These are phyloP conservation scores for Drosophila suboccidentalis DNA, from an alignment of 2,888 invertebrate genomes.

Conservation along the genomic window DNA sequence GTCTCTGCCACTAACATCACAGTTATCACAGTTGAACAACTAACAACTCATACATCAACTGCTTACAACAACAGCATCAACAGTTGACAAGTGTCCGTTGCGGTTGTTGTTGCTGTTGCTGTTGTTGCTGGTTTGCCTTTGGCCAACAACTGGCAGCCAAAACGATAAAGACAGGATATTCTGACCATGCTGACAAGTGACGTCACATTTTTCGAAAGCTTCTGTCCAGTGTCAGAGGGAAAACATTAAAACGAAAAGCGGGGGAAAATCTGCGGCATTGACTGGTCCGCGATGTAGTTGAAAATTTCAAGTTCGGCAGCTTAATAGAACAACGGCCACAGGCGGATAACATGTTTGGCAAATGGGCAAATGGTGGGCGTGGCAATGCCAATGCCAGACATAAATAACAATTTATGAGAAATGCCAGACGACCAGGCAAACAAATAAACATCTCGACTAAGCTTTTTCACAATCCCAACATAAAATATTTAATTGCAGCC, in stretches of 20 bases:
- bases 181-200: constrained; percentile 27
- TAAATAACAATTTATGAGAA: constrained; percentile 68
- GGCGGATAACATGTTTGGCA: constrained; percentile 32
- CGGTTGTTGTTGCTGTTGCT: constrained; percentile 38
- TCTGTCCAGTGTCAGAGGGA: background rate
- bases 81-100: constrained; percentile 54
- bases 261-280: constrained; percentile 35
- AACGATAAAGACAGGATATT: constrained; percentile 6
- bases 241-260: background rate
- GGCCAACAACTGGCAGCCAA: constrained; percentile 19
- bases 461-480: constrained; percentile 36
- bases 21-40: constrained; percentile 1
- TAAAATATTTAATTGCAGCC: constrained; percentile 56
- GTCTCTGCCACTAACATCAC: background rate
- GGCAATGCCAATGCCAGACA: constrained; percentile 50
- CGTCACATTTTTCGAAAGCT: constrained; percentile 35
- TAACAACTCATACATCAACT: constrained; percentile 7
- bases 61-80: constrained; percentile 32
- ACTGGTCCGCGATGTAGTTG: constrained; percentile 31
- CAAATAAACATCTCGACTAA: constrained; percentile 53
- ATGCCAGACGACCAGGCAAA: constrained; percentile 60
- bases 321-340: constrained; percentile 47
- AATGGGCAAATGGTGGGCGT: constrained; percentile 20
- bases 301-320: constrained; percentile 54
- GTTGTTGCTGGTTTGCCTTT: constrained; percentile 4